Evolutionary conservation across 2,888 invertebrate genomes (phyloP), one percentile per base, ranked within the genome.

Genomic region (Xiphydria camelus): DNA sequence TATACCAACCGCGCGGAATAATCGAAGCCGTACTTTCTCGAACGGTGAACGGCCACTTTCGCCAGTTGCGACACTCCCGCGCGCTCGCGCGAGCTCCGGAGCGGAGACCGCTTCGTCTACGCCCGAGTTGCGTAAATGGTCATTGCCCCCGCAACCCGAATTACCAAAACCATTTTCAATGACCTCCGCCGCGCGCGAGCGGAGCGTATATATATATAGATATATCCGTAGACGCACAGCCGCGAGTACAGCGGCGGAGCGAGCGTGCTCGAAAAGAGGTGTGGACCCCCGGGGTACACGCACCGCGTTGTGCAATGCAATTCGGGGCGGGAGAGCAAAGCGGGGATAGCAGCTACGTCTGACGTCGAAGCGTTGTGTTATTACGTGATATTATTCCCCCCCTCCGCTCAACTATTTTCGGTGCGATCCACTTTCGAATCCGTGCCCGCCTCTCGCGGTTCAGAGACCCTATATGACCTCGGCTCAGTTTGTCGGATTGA

Each of bases 121-220:
- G 48, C 50, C 42, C 48, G 42, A 56, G 67, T 73, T 73, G 71
- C 70, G 71, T 71, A 72, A 74, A 74, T 66, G 72, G 70, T 72
- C 71, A 64, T 67, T 61, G 69, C 66, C 66, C 73, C 57, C 60
- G 54, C 64, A 65, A 64, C 68, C 64, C 61, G 62, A 64, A 68
- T 73, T 70, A 65, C 63, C 57, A 29, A 5, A 2, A 29, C n/a
- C n/a, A n/a, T n/a, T n/a, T n/a, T n/a, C n/a, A n/a, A n/a, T n/a
- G n/a, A n/a, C n/a, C n/a, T n/a, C n/a, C n/a, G n/a, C n/a, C n/a
- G n/a, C n/a, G n/a, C n/a, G n/a, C n/a, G n/a, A n/a, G n/a, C n/a
- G n/a, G n/a, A n/a, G n/a, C n/a, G n/a, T n/a, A n/a, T n/a, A n/a
- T n/a, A n/a, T n/a, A n/a, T n/a, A n/a, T n/a, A n/a, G n/a, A n/a